Base-by-base conservation (phyloP, 2,113 vertebrate genomes). In the Mugil cephalus region DNA sequence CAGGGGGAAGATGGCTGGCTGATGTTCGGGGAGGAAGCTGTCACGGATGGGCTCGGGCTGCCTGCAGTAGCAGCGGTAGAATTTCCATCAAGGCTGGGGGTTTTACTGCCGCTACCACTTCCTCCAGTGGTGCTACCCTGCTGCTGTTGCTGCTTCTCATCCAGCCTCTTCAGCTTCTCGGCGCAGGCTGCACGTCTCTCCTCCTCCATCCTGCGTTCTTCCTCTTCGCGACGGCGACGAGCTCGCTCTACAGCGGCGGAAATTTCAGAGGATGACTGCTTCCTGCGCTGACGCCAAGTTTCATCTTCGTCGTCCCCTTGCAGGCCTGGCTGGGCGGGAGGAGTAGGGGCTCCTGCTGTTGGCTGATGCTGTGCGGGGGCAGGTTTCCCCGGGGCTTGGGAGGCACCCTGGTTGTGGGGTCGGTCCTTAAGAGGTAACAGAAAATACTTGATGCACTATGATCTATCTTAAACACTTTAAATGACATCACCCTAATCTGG, bases 171-270 rank as follows among this genome's bases (percentile, higher is more conserved):
- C 7, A 98, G 94, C 71, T 98, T 98, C 83, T 97, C 96, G 0
- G 96, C 96, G 0, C 96, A 98, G 39, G 96, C 96, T 0, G 96
- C 96, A 10, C 96, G 92, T 7, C 96, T 92, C 77, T 97, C 96
- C 50, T 98, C 96, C 78, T 97, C 95, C 96, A 98, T 98, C 52
- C 96, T 92, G 0, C 96, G 95, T 30, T 98, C 96, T 47, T 98
- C 96, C 43, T 97, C 96, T 15, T 97, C 96, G 0, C 96, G 94
- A 0, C 96, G 93, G 0, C 96, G 92, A 4, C 96, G 94, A 1
- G 96, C 96, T 14, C 96, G 93, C 87, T 98, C 96, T 62, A 98
- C 96, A 0, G 96, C 96, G 1, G 94, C 93, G 4, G 96, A 97
- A 35, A 98, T 97, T 83, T 97, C 96, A 0, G 95, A 90, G 0